phyloP scores from a whole-genome alignment of 1,140 invertebrate genomes.

The Pseudomyrmex cubaensis region DNA sequence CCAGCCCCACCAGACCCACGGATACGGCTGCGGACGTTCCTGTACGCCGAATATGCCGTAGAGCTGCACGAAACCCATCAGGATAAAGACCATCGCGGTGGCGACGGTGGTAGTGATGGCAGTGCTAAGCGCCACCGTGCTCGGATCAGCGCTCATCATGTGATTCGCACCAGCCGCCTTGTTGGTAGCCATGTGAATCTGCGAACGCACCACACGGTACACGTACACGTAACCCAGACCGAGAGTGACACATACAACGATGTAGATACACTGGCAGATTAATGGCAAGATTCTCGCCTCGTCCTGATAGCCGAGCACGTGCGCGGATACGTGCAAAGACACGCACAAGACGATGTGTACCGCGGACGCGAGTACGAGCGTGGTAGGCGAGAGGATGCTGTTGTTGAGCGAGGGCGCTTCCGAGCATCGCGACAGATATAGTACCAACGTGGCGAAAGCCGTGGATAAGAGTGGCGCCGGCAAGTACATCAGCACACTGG shows the following conservation, averaged over 20 bases:
- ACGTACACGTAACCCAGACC: constrained; percentile 94
- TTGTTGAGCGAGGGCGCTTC: constrained; percentile 84
- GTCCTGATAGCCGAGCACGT: constrained; percentile 84
- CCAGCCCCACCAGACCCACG: constrained; percentile 96
- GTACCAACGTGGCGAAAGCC: constrained; percentile 93
- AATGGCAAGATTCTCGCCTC: constrained; percentile 88
- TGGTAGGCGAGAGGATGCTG: constrained; percentile 90
- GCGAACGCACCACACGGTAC: constrained; percentile 86
- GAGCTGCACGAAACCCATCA: constrained; percentile 92
- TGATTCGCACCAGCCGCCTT: constrained; percentile 80
- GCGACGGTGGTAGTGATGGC: constrained; percentile 95
- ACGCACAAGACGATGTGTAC: constrained; percentile 92
- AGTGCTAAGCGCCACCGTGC: constrained; percentile 86
- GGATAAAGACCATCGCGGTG: constrained; percentile 92
- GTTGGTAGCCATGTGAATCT: constrained; percentile 78
- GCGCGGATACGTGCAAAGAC: constrained; percentile 90
- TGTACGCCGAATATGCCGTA: constrained; percentile 92
- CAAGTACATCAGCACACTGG: constrained; percentile 92
- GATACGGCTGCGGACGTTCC: constrained; percentile 86
- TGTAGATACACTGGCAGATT: constrained; percentile 93
- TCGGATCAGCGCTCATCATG: constrained; percentile 81
- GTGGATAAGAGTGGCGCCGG: constrained; percentile 94
- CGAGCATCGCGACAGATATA: constrained; percentile 92
- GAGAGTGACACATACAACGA: constrained; percentile 91
- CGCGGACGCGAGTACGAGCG: constrained; percentile 90